These are phyloP conservation scores for Lissonota sp. DNA, from an alignment of 2,888 invertebrate species.

Conservation along the genomic window DNA sequence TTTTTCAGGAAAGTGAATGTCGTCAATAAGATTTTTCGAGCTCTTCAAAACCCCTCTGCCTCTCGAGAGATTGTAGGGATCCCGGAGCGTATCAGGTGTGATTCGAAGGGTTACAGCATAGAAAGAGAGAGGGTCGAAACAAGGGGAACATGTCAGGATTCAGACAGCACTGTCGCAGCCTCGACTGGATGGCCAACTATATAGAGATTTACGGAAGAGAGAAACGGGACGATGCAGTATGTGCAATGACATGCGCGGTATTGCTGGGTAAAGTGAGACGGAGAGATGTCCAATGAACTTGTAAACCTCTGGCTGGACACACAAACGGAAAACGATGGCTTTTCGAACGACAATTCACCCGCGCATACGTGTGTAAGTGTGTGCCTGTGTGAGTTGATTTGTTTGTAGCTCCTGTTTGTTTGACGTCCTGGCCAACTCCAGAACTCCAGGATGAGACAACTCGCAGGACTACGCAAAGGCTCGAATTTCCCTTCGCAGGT, in stretches of 20 bases:
- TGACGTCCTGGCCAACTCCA: slow-evolving; percentile 78
- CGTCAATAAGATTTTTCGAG: too few species aligned
- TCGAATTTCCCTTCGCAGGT: background rate
- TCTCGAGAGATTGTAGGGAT: too few species aligned
- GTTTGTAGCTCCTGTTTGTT: slow-evolving; percentile 74
- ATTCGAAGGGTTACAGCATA: too few species aligned
- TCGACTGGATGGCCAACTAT: background rate
- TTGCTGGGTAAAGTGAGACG: too few species aligned
- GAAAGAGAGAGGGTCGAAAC: slow-evolving; percentile 11
- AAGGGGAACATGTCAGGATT: slow-evolving; percentile 41
- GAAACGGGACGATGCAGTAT: background rate
- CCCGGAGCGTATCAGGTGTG: too few species aligned
- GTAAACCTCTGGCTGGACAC: slow-evolving; percentile 79
- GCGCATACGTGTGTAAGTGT: slow-evolving; percentile 23
- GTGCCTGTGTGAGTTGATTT: slow-evolving; percentile 2
- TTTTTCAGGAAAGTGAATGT: too few species aligned
- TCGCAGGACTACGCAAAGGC: slow-evolving; percentile 32
- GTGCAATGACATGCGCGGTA: background rate
- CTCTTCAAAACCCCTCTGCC: too few species aligned
- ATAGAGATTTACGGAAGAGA: too few species aligned
- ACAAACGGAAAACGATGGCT: slow-evolving; percentile 58
- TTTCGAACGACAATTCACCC: slow-evolving; percentile 49
- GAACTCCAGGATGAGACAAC: slow-evolving; percentile 76
- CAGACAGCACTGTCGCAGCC: slow-evolving; percentile 20
- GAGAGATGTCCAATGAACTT: slow-evolving; percentile 79